phyloP scores from a whole-genome alignment of 1,140 invertebrate genomes.

The Drosophila micromelanica region DNA sequence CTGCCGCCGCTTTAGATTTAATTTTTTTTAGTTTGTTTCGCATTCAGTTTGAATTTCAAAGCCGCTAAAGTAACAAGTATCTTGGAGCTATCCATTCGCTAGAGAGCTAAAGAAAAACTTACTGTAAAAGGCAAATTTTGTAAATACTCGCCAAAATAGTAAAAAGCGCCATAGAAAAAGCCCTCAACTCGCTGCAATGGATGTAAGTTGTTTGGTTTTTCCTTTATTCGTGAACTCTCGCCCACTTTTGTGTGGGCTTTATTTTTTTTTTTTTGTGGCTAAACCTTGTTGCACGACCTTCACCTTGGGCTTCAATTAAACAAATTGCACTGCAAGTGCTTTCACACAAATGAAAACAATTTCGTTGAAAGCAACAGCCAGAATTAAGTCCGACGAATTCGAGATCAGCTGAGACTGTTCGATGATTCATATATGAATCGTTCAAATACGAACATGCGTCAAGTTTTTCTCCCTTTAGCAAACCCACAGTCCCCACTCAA shows the following conservation, averaged over 20 bases:
- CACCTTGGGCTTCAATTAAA: constrained; percentile 77
- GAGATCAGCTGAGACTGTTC: constrained; percentile 37
- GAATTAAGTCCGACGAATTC: constrained; percentile 8
- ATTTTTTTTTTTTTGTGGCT: constrained; percentile 49
- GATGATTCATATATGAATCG: constrained; percentile 74
- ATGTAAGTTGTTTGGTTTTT: constrained; percentile 55
- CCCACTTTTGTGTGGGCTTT: constrained; percentile 19
- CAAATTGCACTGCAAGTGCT: constrained; percentile 63
- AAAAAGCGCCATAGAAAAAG: constrained; percentile 58
- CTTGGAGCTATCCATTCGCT: constrained; percentile 73
- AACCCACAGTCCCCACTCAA: not conserved
- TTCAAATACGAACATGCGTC: constrained; percentile 2
- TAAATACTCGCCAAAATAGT: constrained; percentile 37
- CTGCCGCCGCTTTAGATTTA: constrained; percentile 63
- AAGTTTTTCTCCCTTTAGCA: constrained; percentile 1
- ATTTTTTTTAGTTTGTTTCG: constrained; percentile 27
- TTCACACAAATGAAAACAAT: constrained; percentile 70
- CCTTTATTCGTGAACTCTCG: constrained; percentile 8
- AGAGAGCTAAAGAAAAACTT: constrained; percentile 20
- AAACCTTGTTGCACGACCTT: constrained; percentile 60
- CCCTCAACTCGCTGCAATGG: constrained; percentile 47
- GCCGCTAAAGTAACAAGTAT: constrained; percentile 81
- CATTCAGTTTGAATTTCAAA: constrained; percentile 81
- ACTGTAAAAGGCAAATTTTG: constrained; percentile 51
- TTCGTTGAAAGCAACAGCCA: constrained; percentile 38